Base-by-base conservation (phyloP, 1,140 invertebrate genomes). In the Aplysia californica region DNA sequence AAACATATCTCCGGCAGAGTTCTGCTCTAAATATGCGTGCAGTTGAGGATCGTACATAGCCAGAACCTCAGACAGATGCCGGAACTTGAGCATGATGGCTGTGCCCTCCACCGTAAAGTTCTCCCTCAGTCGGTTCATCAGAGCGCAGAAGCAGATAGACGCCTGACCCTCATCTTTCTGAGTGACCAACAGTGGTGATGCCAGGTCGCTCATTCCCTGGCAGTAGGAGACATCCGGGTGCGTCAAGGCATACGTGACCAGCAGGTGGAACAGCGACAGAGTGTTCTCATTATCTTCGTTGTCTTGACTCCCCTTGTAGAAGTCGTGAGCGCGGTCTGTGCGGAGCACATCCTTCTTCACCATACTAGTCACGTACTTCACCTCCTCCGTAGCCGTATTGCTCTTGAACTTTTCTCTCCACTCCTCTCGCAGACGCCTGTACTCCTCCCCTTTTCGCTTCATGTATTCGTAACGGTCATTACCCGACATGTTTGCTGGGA, bases 131-230 rank as follows among this genome's bases (percentile, higher is more conserved):
- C 96, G 92, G 64, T 92, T 92, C 97, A 99, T 99, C 4, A 99
- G 92, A 0, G 96, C 96, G 91, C 97, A 98, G 81, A 99, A 96
- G 83, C 96, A 98, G 79, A 98, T 95, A 87, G 98, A 99, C 0
- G 97, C 96, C 85, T 98, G 96, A 0, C 96, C 95, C 90, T 99
- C 97, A 87, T 99, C 96, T 67, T 95, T 94, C 96, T 98, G 97
- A 0, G 95, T 97, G 0, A 98, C 96, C 0, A 99, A 91, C 35
- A 99, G 89, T 0, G 97, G 97, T 0, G 97, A 98, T 0, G 97
- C 97, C 31, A 99, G 91, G 88, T 99, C 97, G 80, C 96, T 97
- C 97, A 99, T 99, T 59, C 97, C 97, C 91, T 99, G 97, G 88
- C 97, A 98, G 87, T 99, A 99, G 79, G 96, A 97, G 1, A 97